phyloP scores from a whole-genome alignment of 2,888 invertebrate species.

The Pyrgus malvae region DNA sequence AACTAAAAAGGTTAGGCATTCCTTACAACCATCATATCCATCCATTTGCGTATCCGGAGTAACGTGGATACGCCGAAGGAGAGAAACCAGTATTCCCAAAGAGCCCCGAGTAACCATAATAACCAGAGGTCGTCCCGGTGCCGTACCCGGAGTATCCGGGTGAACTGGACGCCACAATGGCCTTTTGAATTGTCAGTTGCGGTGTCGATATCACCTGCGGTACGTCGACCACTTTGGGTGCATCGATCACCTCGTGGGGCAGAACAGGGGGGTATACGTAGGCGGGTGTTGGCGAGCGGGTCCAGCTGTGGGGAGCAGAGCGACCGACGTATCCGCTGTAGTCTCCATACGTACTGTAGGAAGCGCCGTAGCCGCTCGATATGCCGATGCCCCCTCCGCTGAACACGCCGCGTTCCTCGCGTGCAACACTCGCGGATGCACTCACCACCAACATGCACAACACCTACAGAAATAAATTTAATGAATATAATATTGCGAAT shows the following conservation, averaged over 20 bases:
- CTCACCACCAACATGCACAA: neutral
- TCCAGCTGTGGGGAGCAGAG: conserved; percentile 30
- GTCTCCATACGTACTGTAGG: conserved; percentile 21
- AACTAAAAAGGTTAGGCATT: too few species aligned
- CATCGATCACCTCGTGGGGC: conserved; percentile 40
- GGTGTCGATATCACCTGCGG: conserved; percentile 54
- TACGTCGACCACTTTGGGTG: conserved; percentile 49
- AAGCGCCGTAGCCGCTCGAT: conserved; percentile 31
- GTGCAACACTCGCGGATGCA: conserved; percentile 8
- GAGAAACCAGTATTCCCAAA: too few species aligned
- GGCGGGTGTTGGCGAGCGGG: conserved; percentile 3
- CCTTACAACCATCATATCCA: conserved; percentile 40
- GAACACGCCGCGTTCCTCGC: neutral
- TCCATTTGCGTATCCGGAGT: conserved; percentile 27
- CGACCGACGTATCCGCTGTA: conserved; percentile 29
- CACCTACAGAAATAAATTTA: neutral
- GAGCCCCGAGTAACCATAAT: conserved; percentile 31
- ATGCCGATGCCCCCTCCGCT: conserved; percentile 23
- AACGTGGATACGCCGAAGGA: neutral
- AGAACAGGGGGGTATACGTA: conserved; percentile 18
- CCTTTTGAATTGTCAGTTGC: conserved; percentile 52
- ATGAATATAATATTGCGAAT: too few species aligned
- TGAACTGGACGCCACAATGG: too few species aligned
- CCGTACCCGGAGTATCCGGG: conserved; percentile 24
- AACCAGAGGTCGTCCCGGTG: conserved; percentile 31